Base-by-base conservation (phyloP, 2,797 vertebrate species). In the Hydrocynus forskahlii region DNA sequence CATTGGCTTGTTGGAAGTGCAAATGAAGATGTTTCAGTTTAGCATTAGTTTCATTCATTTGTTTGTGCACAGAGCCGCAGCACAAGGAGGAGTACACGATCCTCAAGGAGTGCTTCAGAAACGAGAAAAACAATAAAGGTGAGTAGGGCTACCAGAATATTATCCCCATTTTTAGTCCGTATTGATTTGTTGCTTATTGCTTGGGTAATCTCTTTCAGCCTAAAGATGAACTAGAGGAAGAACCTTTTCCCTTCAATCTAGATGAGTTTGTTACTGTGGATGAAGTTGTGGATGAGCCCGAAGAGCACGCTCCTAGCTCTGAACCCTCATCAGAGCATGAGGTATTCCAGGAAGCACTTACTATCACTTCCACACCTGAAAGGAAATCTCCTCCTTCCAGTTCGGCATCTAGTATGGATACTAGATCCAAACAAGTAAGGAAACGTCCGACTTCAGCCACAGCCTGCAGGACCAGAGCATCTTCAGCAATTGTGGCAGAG, bases 191-290 rank as follows among this genome's bases (percentile, higher is more conserved):
- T 0, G 40, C 21, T 77, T 43, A 77, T 43, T 73, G 3, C 40
- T 62, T 7, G 17, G 54, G 16, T 48, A 17, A 63, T 73, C 17
- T 85, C 8, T 81, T 83, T 19, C 16, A 29, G 77, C 0, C 86
- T 23, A 74, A 86, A 45, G 35, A 75, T 63, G 70, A 59, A 19
- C 54, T 23, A n/a, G 91, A 87, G 25, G 90, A 94, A 13, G 90
- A 92, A 16, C 68, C 84, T 0, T 88, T 94, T 62, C 90, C 94
- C 0, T 91, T 93, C 64, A 94, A 97, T 89, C 89, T 97, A 87
- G 95, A 96, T 16, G 96, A 97, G 83, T 98, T 97, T 86, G 96
- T 98, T 48, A 98, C 96, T 0, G 95, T 98, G 85, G 97, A 98
- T 69, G 97, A 99, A 86, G 93, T 98, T 0, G 86, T 92, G 7